phyloP scores from a whole-genome alignment of 2,888 invertebrate species.

The Parnassius smintheus region DNA sequence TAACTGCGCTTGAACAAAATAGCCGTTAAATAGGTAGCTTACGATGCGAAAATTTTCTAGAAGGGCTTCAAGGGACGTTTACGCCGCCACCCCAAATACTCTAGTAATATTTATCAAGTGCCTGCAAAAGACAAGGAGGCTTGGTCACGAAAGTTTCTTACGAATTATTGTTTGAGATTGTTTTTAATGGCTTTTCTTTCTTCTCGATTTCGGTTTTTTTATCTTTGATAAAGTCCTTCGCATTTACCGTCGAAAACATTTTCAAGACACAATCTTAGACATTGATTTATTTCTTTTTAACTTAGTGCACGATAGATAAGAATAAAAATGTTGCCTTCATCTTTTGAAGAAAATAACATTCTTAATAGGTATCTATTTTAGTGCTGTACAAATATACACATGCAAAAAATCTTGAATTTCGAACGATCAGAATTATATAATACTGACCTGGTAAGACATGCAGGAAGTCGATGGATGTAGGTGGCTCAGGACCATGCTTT shows the following conservation, averaged over 20 bases:
- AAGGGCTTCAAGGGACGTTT: slow-evolving; percentile 15
- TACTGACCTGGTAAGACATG: too few relatives aligned
- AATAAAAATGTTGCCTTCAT: neutral
- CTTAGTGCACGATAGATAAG: slow-evolving; percentile 5
- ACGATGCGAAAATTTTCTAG: neutral
- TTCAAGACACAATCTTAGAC: slow-evolving; percentile 15
- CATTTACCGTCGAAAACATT: slow-evolving; percentile 25
- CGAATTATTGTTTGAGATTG: slow-evolving; percentile 61
- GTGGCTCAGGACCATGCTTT: too few relatives aligned
- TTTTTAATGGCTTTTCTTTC: slow-evolving; percentile 64
- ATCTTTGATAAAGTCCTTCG: slow-evolving; percentile 26
- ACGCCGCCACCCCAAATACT: slow-evolving; percentile 17
- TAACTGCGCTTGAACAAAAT: slow-evolving; percentile 6
- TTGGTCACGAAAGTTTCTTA: slow-evolving; percentile 33
- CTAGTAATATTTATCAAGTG: slow-evolving; percentile 43
- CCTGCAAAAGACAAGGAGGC: slow-evolving; percentile 49
- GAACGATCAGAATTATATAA: too few relatives aligned
- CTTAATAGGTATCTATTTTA: too few relatives aligned
- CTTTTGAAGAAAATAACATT: too few relatives aligned
- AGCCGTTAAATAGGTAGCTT: slow-evolving; percentile 17
- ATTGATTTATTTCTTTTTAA: slow-evolving; percentile 21
- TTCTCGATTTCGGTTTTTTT: slow-evolving; percentile 34
- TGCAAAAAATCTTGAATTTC: too few relatives aligned
- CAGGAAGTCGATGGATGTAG: too few relatives aligned
- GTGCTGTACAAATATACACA: too few relatives aligned